Conservation (phyloP, 2,888 invertebrate genomes). For the Heliconius erato region DNA sequence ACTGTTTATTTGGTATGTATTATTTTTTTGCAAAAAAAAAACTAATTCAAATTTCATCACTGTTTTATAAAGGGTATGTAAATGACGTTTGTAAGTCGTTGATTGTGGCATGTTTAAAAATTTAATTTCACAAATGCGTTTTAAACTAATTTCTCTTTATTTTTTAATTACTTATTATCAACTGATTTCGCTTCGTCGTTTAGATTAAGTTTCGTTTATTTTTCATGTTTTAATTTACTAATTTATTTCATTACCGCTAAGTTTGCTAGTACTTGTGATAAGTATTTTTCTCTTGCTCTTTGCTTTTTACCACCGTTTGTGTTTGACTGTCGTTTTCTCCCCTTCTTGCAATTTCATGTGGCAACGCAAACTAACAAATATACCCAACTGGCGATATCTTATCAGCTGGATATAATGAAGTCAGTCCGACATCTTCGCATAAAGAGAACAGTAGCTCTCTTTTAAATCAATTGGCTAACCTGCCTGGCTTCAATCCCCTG, state of each 20-base stretch:
- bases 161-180: slow-evolving; percentile 32
- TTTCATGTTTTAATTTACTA: slow-evolving; percentile 35
- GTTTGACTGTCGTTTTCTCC: slow-evolving; percentile 84
- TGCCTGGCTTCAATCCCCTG: slow-evolving; percentile 89
- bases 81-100: slow-evolving; percentile 12
- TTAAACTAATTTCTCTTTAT: slow-evolving; percentile 14
- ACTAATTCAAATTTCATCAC: not conserved
- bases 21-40: not conserved
- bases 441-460: slow-evolving; percentile 89
- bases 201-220: slow-evolving; percentile 42
- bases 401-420: slow-evolving; percentile 83
- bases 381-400: slow-evolving; percentile 75
- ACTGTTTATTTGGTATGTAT: slow-evolving; percentile 50
- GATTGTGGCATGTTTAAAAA: slow-evolving; percentile 35
- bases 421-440: slow-evolving; percentile 85
- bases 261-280: slow-evolving; percentile 45
- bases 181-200: slow-evolving; percentile 50
- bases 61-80: slow-evolving; percentile 14
- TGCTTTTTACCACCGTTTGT: slow-evolving; percentile 79
- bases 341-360: slow-evolving; percentile 85
- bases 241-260: slow-evolving; percentile 37
- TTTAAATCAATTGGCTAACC: slow-evolving; percentile 89
- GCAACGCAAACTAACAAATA: slow-evolving; percentile 77
- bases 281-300: slow-evolving; percentile 60
- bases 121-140: slow-evolving; percentile 21